Evolutionary conservation across 1,140 invertebrate genomes (phyloP).

Genomic region (Oscheius sp.): DNA sequence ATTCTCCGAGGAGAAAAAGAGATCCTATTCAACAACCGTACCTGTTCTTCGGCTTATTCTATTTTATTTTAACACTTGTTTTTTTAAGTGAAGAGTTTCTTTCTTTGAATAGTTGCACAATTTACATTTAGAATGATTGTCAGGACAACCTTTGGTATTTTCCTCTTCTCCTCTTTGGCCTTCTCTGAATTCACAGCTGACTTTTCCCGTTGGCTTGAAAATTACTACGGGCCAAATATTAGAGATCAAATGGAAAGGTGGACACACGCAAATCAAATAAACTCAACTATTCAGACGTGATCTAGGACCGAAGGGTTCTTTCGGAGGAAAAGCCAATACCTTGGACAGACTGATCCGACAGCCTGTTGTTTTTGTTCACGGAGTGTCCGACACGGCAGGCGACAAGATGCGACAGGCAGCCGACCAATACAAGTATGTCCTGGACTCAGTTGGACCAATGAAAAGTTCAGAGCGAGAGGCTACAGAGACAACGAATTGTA

Average conservation of each 20-base stretch:
- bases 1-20: no score
- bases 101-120: no score
- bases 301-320: constrained; percentile 48
- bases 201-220: constrained; percentile 46
- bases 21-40: no score
- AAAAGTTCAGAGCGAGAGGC: background rate
- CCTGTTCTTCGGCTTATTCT: no score
- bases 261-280: background rate
- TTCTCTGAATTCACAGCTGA: constrained; percentile 40
- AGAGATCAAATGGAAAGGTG: constrained; percentile 49
- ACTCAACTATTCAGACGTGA: constrained; percentile 41
- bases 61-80: no score
- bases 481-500: constrained; percentile 52
- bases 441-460: background rate
- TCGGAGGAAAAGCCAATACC: constrained; percentile 46
- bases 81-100: no score
- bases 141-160: no score
- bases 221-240: constrained; percentile 55
- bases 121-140: no score
- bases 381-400: constrained; percentile 53
- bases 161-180: constrained; percentile 14
- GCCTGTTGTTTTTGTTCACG: constrained; percentile 58
- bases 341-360: constrained; percentile 47
- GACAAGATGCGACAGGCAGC: constrained; percentile 53
- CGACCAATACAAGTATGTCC: constrained; percentile 44